Conservation (phyloP, 2,888 invertebrate genomes). For the Gonocerus acuteangulatus region DNA sequence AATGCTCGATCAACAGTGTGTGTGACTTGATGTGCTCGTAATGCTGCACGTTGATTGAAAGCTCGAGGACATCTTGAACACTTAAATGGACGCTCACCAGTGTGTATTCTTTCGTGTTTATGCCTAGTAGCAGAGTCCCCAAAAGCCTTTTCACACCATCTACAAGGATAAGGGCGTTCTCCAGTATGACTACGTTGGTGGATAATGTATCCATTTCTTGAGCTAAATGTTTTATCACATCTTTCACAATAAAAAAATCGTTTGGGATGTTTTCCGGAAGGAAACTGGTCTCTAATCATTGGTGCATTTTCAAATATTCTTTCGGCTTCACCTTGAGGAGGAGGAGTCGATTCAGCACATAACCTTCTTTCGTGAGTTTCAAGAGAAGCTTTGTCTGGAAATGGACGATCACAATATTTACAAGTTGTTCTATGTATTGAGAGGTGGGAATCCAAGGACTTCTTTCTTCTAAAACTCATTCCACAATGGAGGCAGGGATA, state of each 20-base stretch:
- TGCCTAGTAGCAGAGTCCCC: constrained; percentile 37
- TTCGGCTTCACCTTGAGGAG: constrained; percentile 2
- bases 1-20: constrained; percentile 35
- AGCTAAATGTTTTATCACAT: constrained; percentile 36
- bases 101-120: constrained; percentile 40
- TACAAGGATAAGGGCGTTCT: constrained; percentile 38
- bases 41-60: constrained; percentile 40
- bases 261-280: constrained; percentile 29
- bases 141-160: constrained; percentile 41
- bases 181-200: constrained; percentile 37
- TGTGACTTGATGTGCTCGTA: constrained; percentile 36
- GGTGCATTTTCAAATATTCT: not conserved
- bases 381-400: constrained; percentile 30
- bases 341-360: constrained; percentile 20
- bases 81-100: constrained; percentile 43
- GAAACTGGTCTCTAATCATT: not conserved
- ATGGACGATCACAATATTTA: constrained; percentile 32
- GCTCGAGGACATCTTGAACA: constrained; percentile 43
- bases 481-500: constrained; percentile 35
- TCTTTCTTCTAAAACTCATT: constrained; percentile 34
- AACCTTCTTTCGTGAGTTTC: constrained; percentile 32
- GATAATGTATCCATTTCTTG: constrained; percentile 42
- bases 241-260: constrained; percentile 35
- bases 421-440: constrained; percentile 32
- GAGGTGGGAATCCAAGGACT: constrained; percentile 33